Conservation (phyloP, 2,888 invertebrate species). For the Drosophila koepferae region DNA sequence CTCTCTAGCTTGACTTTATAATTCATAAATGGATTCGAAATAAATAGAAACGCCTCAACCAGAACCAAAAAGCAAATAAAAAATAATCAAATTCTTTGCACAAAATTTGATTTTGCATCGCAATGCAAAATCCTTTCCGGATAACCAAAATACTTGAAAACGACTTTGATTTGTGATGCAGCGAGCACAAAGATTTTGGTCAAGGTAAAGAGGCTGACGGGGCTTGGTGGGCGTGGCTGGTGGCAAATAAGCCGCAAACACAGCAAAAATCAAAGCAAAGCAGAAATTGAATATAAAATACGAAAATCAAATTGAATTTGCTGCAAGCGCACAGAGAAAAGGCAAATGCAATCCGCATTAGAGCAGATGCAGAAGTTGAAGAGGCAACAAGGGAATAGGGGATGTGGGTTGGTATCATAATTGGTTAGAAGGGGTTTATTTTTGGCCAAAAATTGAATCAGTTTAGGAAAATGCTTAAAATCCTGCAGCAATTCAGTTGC, state of each 20-base stretch:
- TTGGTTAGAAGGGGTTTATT: constrained; percentile 33
- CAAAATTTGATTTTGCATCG: constrained; percentile 17
- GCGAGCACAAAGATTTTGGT: constrained; percentile 10
- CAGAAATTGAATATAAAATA: constrained; percentile 76
- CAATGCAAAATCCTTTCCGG: constrained; percentile 39
- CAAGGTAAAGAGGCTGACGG: neutral
- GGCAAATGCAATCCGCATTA: constrained; percentile 26
- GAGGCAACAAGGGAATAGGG: neutral
- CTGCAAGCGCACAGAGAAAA: constrained; percentile 5
- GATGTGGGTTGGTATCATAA: constrained; percentile 27
- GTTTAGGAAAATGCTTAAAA: constrained; percentile 46
- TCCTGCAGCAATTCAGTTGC: constrained; percentile 49
- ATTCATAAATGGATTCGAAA: neutral
- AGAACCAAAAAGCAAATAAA: neutral
- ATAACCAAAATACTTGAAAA: constrained; percentile 28
- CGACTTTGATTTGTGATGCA: constrained; percentile 24
- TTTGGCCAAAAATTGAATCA: constrained; percentile 37
- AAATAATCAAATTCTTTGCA: neutral
- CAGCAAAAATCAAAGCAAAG: constrained; percentile 67
- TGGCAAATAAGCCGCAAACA: constrained; percentile 38
- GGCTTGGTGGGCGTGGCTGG: constrained; percentile 5
- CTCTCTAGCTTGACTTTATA: neutral
- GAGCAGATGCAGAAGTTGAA: neutral
- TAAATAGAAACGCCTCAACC: constrained; percentile 1
- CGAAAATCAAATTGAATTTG: constrained; percentile 69